Evolutionary conservation across 2,113 vertebrate species (phyloP), one percentile per base, ranked within the genome.

Genomic region (Scatophagus argus): DNA sequence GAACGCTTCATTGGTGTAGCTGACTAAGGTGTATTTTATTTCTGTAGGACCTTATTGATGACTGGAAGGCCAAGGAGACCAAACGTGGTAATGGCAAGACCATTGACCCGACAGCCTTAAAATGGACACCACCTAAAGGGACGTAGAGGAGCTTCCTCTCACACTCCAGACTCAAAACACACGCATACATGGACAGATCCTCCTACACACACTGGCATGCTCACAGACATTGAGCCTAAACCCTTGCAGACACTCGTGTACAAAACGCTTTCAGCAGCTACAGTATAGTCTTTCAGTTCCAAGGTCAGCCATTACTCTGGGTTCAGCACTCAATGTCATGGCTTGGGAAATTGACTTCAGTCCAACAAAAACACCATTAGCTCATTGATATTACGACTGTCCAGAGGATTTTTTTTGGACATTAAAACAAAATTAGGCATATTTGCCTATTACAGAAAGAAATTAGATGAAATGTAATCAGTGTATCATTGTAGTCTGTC

Each of bases 81-180:
- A 98, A 97, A 88, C 95, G 97, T 59, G 97, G 97, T 66, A 96
- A 96, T 84, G 93, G 94, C 91, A 99, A 98, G 93, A 96, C 94
- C 84, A 99, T 99, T 86, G 98, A 99, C 86, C 96, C 97, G 66
- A 94, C 94, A 87, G 97, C 97, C 92, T 95, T 99, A 88, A 99
- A 99, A 93, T 99, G 98, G 98, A 99, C 96, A 74, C 97, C 97
- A 65, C 97, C 98, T 21, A 99, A 99, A 95, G 97, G 98, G 90
- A 98, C 97, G 86, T 99, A 97, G 86, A 75, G 52, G 60, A 69
- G 52, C 72, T 74, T 75, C 46, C 61, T 21, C n/a, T 76, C 27
- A 58, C 73, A 72, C 77, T 36, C 11, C 36, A 6, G 38, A 54
- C 59, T 29, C 54, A 34, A 23, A 58, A 75, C 41, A 68, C 56